Evolutionary conservation across 2,113 vertebrate species (phyloP), one percentile per base, ranked within the genome.

Genomic region (Phrynosoma platyrhinos): DNA sequence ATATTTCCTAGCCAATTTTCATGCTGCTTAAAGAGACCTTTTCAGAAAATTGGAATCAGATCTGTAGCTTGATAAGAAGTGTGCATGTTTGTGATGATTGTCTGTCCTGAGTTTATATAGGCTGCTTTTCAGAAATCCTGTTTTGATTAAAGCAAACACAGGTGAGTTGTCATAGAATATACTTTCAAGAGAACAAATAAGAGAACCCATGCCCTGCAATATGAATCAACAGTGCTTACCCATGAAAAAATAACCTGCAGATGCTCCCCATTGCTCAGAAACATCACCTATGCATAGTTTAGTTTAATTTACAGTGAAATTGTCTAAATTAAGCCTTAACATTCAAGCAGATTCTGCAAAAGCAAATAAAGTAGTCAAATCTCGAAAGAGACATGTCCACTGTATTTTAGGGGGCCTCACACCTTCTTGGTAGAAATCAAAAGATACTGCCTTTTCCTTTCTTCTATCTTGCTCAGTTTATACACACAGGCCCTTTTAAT

Each of bases 361-460:
- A 47, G 53, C 52, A 81, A 16, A 76, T 30, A 78, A 36, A 21
- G 7, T 42, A 77, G 27, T n/a, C 40, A n/a, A n/a, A 66, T 64
- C 27, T 66, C 3, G 42, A 85, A 25, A 85, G 36, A 30, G 40
- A 23, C 21, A 23, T 20, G 9, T 7, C 76, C 18, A 30, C 42
- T 8, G 55, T 9, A 76, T 77, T 76, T 74, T 12, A 42, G n/a
- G 55, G 27, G 14, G 53, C 32, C 2, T 47, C 64, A 68, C 62
- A 66, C 32, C 75, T 18, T 84, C 36, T 78, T 77, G 20, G 58
- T 58, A 86, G 58, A 86, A 86, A 78, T 86, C 75, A 86, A 66
- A 86, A 13, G 18, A 47, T 77, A 77, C 7, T 52, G 84, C 66
- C 16, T 84, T 72, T 40, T 79, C 6, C 36, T 68, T 47, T 68